Base-by-base conservation (phyloP, 1,140 invertebrate species). In the Reticulitermes speratus region DNA sequence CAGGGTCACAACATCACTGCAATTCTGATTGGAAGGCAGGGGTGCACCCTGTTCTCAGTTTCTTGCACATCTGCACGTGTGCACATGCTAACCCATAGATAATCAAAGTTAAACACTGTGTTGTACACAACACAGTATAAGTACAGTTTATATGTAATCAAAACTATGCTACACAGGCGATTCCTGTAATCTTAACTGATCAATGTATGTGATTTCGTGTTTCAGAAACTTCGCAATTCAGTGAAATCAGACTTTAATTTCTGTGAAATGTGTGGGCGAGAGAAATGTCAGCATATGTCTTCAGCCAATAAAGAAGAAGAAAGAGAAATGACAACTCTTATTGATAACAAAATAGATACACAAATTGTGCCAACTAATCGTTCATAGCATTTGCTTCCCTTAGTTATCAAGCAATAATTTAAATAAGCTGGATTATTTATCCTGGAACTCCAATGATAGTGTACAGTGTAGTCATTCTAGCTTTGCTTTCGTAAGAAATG, bases 201-300 rank as follows among this genome's bases (percentile, higher is more conserved):
- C 19, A 55, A 19, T 14, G 65, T 30, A 75, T 75, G n/a, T 75
- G 1, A 75, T 75, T 75, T 75, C n/a, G 7, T 9, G 7, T 75
- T 75, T 75, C 65, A 75, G 65, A 75, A 75, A 30, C 65, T 75
- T 30, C 65, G 65, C n/a, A 75, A 75, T 7, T 75, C 65, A 75
- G 65, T 75, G n/a, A 75, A 75, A 30, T 75, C 65, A n/a, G 65
- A 75, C 65, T n/a, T 75, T 75, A 25, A 75, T 30, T 75, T n/a
- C 65, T 75, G 65, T 30, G 65, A 75, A 25, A 75, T 25, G 1
- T 75, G 65, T 14, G n/a, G 65, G 65, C 65, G 14, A 30, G 65
- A 75, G 65, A 75, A 75, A 16, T 75, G 65, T 75, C 25, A 30
- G n/a, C 65, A 75, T 75, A 75, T 65, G 21, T 16, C 25, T 75